Evolutionary conservation across 2,888 invertebrate species (phyloP), one percentile per base, ranked within the genome.

Genomic region (Lamellibrachia satsuma): DNA sequence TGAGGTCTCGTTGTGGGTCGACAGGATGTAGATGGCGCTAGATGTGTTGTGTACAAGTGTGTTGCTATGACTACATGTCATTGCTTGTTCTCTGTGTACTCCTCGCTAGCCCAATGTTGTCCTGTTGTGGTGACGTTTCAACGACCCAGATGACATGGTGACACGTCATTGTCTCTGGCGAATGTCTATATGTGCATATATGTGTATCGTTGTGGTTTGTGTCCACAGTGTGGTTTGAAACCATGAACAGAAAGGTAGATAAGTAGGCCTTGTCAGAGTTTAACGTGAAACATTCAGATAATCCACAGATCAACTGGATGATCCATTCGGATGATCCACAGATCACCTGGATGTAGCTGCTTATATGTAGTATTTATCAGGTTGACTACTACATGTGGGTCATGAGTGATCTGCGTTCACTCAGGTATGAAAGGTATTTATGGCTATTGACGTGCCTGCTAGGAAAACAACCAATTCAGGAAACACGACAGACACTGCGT

Each of bases 401-500:
- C 75, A 75, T 75, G 75, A 75, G 75, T 75, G 75, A 75, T 75
- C 75, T 75, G n/a, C 75, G 75, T 75, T 75, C 75, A 75, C 75
- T 75, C 75, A 75, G 75, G 75, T 75, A 75, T 75, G 75, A 75
- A 75, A 22, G 75, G 22, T 22, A 75, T 22, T 22, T 6, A 22
- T 75, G 75, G 75, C 75, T 75, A 75, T 75, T 39, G 39, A 1
- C 39, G 39, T 39, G 39, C 39, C 39, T 0, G 75, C 22, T 75
- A 15, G 75, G 22, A n/a, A 75, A 75, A 75, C n/a, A 22, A 75
- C 60, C 6, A 22, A 75, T 75, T 75, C 75, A 75, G 75, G 75
- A 75, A 75, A 75, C 75, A 75, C 22, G 11, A 15, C 75, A 75
- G 75, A 11, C 75, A 75, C n/a, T 15, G 75, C 75, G 75, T 75